Conservation (phyloP, 2,797 vertebrate genomes). For the Pangasius sanitwongsei region DNA sequence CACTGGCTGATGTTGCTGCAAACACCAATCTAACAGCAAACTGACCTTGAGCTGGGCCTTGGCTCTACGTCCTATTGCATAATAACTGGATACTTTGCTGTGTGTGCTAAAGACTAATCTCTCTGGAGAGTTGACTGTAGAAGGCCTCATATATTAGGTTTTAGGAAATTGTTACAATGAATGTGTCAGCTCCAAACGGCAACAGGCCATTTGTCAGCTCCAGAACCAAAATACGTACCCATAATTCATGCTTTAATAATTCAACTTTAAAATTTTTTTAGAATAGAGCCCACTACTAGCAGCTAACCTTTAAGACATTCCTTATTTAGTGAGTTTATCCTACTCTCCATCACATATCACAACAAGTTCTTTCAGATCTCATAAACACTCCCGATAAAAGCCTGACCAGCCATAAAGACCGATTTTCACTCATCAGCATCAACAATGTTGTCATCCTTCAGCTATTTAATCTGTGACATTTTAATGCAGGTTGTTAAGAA, state of each 20-base stretch:
- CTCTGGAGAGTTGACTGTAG: neutral
- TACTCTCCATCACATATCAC: conserved; percentile 50
- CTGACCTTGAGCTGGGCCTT: neutral
- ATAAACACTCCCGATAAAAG: conserved; percentile 60
- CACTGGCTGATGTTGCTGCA: neutral
- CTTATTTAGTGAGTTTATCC: conserved; percentile 61
- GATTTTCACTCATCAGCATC: conserved; percentile 62
- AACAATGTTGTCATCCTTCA: conserved; percentile 67
- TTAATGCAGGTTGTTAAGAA: conserved; percentile 72
- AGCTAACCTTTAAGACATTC: conserved; percentile 38
- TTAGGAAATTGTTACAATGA: neutral
- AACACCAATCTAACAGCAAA: conserved; percentile 8
- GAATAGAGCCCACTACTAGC: conserved; percentile 6
- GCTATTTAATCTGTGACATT: conserved; percentile 69
- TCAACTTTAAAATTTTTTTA: neutral
- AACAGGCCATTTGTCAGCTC: conserved; percentile 8
- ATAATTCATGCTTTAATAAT: neutral
- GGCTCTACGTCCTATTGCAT: neutral
- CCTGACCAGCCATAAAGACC: conserved; percentile 58
- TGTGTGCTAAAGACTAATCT: neutral
- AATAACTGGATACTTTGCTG: neutral
- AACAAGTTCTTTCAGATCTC: conserved; percentile 54
- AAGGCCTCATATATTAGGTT: conserved; percentile 2
- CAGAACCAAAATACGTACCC: neutral
- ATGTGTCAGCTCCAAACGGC: neutral